Conservation (phyloP, 1,140 invertebrate species). For the Steinernema khuongi region DNA sequence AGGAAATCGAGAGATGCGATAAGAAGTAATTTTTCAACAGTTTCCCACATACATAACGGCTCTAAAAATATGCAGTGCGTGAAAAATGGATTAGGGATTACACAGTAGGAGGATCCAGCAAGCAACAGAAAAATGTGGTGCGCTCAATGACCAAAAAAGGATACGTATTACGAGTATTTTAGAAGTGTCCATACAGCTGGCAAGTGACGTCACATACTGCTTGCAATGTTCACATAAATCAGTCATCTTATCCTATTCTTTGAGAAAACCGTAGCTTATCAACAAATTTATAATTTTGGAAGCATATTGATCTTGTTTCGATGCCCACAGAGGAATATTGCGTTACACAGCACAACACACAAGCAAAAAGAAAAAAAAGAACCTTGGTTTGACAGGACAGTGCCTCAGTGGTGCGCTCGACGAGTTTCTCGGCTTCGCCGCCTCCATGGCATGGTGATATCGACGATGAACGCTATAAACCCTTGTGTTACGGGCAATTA, state of each 20-base stretch:
- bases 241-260: too few relatives aligned
- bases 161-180: background rate
- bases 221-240: too few relatives aligned
- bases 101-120: too few relatives aligned
- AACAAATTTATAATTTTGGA: background rate
- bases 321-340: too few relatives aligned
- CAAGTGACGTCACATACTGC: too few relatives aligned
- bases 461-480: constrained; percentile 5
- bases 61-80: too few relatives aligned
- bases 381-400: constrained; percentile 16
- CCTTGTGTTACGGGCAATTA: background rate
- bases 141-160: too few relatives aligned
- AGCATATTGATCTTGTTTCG: background rate
- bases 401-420: constrained; percentile 2
- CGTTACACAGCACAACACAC: background rate
- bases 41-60: too few relatives aligned
- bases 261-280: too few relatives aligned
- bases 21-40: too few relatives aligned
- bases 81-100: too few relatives aligned
- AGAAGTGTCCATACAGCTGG: background rate
- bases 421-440: background rate
- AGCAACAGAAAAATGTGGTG: too few relatives aligned
- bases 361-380: constrained; percentile 1
- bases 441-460: background rate
- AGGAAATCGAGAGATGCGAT: constrained; percentile 21